phyloP scores from a whole-genome alignment of 1,140 invertebrate species.

The Mya arenaria region DNA sequence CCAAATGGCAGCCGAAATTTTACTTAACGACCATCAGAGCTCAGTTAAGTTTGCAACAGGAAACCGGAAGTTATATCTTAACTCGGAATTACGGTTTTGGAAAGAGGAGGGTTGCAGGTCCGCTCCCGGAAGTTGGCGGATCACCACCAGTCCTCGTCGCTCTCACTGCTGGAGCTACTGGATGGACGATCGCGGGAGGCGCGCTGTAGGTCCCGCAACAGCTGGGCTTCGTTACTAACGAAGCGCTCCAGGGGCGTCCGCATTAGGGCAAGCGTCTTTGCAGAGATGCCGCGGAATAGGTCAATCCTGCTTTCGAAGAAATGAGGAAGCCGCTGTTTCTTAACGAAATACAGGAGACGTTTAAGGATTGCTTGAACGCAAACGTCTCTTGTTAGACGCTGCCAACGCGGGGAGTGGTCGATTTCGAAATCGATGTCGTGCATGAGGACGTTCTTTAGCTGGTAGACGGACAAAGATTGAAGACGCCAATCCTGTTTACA shows the following conservation, averaged over 20 bases:
- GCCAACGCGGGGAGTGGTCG: conserved; percentile 71
- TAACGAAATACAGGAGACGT: conserved; percentile 62
- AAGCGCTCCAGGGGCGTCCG: conserved; percentile 36
- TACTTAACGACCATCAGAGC: no score
- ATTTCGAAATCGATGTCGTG: conserved; percentile 70
- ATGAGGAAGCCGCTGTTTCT: conserved; percentile 61
- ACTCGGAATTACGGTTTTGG: no score
- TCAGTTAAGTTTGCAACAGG: no score
- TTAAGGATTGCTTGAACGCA: conserved; percentile 65
- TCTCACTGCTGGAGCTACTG: conserved; percentile 35
- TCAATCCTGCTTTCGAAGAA: conserved; percentile 67
- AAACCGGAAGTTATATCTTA: no score
- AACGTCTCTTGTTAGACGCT: conserved; percentile 62
- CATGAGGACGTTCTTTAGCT: conserved; percentile 68
- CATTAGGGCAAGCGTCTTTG: conserved; percentile 36
- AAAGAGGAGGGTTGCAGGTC: no score
- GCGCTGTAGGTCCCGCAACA: conserved; percentile 44
- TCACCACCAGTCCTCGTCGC: conserved; percentile 55
- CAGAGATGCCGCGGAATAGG: conserved; percentile 49
- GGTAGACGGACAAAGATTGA: conserved; percentile 60
- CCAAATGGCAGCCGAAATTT: no score
- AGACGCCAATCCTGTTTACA: conserved; percentile 69
- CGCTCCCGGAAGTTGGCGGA: not conserved
- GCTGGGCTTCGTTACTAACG: conserved; percentile 43
- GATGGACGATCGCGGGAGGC: conserved; percentile 19